phyloP scores from a whole-genome alignment of 1,140 invertebrate genomes.

The Zaprionus ornatus region DNA sequence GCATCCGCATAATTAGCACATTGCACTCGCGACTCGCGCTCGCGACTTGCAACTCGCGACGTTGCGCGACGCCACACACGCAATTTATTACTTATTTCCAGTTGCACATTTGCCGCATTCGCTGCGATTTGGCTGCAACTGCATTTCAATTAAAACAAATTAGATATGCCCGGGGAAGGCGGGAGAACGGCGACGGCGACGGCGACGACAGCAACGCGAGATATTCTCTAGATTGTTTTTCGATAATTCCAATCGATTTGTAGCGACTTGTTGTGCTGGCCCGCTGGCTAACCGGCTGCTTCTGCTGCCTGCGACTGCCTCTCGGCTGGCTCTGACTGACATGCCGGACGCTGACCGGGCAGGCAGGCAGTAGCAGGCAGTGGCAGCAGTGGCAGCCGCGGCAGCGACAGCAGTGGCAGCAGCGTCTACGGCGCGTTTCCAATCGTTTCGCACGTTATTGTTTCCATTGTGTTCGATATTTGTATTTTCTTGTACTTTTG shows the following conservation, averaged over 20 bases:
- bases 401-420: conserved; percentile 22
- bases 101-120: conserved; percentile 7
- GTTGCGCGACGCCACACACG: conserved; percentile 15
- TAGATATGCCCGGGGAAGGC: conserved; percentile 8
- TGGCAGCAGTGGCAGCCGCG: conserved; percentile 44
- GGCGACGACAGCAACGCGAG: background rate
- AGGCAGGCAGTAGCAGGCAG: conserved; percentile 8
- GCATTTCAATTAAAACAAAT: conserved; percentile 40
- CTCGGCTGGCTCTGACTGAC: conserved; percentile 17
- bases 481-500: conserved; percentile 77
- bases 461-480: conserved; percentile 82
- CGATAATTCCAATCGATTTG: conserved; percentile 80
- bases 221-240: conserved; percentile 24
- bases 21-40: too few species aligned
- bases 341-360: conserved; percentile 61
- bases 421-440: conserved; percentile 71
- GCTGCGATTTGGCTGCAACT: conserved; percentile 16
- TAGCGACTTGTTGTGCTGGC: conserved; percentile 60
- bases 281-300: conserved; percentile 66
- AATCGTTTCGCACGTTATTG: conserved; percentile 81
- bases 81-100: conserved; percentile 46
- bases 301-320: conserved; percentile 45
- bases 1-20: conserved; percentile 76
- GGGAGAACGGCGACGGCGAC: background rate
- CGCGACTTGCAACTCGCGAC: too few species aligned